Base-by-base conservation (phyloP, 1,140 invertebrate genomes). In the Tenebrio molitor region DNA sequence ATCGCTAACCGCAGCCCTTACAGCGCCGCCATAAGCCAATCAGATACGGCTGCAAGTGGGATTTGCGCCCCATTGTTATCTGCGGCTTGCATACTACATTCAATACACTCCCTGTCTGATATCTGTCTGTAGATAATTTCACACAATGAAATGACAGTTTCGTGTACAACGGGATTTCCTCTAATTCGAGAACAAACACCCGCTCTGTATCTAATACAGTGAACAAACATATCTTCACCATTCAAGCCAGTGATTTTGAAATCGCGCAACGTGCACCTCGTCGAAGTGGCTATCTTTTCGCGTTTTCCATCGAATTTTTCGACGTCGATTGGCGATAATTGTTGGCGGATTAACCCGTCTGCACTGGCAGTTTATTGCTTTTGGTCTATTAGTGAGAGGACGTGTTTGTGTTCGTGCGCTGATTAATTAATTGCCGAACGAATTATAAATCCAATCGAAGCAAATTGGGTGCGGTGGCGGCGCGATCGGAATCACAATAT, bases 151-250 rank as follows among this genome's bases (percentile, higher is more conserved):
- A 53, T 39, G 64, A 72, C 71, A 58, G 71, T 33, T 72, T 53
- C 64, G 64, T 72, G 64, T 72, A 72, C 44, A 68, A 58, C 71
- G 62, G 71, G 71, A 72, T 72, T 68, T 72, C 71, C 71, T 72
- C 71, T 68, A 67, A 72, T 72, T 72, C 64, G 44, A 5, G 64
- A 72, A 72, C 71, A 72, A 72, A 72, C 71, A 68, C 34, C 42
- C 44, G 42, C 16, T 50, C 34, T 58, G 69, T 68, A 44, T 72
- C 64, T 68, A 72, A 66, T 44, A 66, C 71, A 72, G 21, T 29
- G 71, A 67, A 72, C 64, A 72, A 72, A 72, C 71, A 68, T 72
- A 72, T 72, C 71, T 72, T 72, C 46, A 53, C 29, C 19, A 72
- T 72, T 53, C 71, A 66, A 64, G 21, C 44, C 63, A 72, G 41